Evolutionary conservation across 1,140 invertebrate species (phyloP), one percentile per base, ranked within the genome.

Genomic region (Adelges cooleyi): DNA sequence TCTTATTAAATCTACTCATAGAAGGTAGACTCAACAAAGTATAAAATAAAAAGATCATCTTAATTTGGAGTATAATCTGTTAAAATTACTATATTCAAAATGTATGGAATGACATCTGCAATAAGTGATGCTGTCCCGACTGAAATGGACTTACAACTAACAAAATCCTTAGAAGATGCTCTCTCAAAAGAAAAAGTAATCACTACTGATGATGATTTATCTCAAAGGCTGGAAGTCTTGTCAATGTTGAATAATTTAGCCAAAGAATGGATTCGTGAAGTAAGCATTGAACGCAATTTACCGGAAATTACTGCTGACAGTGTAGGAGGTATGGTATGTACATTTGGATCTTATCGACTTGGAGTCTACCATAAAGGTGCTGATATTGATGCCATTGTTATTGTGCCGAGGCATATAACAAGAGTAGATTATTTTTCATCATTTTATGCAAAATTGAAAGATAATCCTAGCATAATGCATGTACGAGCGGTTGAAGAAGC

Each of bases 381-480:
- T 71, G 97, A 99, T 85, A 99, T 99, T 73, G 97, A 99, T 80
- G 95, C 96, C 0, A 75, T 99, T 0, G 98, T 95, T 78, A 94
- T 99, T 36, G 95, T 91, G 25, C 97, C 97, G 2, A 80, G 94
- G 67, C 95, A 99, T 76, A 90, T 99, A 50, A 87, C 92, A 70
- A 80, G 97, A 50, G 75, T 79, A 1, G 97, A 99, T 77, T 99
- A 98, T 77, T 99, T 99, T 75, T 78, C 83, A 11, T 88, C 90
- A 0, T 99, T 99, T 77, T 90, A 89, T 75, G 90, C 98, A 52
- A 77, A 95, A 50, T 77, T 99, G 3, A 92, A 89, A 74, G 78
- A 85, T 70, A 90, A 95, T 72, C 78, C 83, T 9, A 90, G 95
- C 82, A 92, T 95, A 44, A 85, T 85, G 65, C 86, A 91, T 70